Evolutionary conservation across 2,888 invertebrate species (phyloP).

Genomic region (Clistopyga incitator): DNA sequence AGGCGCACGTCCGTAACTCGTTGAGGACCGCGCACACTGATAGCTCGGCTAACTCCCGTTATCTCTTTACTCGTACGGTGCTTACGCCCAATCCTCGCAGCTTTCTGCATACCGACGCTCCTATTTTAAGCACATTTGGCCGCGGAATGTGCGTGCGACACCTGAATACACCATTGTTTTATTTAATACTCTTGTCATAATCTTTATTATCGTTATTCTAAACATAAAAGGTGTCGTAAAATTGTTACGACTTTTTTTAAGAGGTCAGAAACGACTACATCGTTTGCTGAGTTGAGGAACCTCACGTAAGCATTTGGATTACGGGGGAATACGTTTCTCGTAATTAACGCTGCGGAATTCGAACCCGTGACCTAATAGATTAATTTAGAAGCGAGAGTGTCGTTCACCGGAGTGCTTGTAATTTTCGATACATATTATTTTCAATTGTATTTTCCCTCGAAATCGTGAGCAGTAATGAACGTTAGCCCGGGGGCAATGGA

Average conservation of each 20-base stretch:
- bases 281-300: no score
- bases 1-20: not conserved
- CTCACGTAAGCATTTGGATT: no score
- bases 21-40: not conserved
- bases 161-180: not conserved
- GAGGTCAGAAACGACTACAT: no score
- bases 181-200: not conserved
- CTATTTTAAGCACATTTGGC: not conserved
- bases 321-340: not conserved
- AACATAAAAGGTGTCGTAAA: not conserved
- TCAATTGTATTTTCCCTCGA: slow-evolving; percentile 4
- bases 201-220: not conserved
- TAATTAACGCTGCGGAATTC: not conserved
- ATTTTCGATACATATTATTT: not conserved
- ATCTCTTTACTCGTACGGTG: not conserved
- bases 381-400: no score
- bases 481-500: slow-evolving; percentile 58
- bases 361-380: no score
- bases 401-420: no score
- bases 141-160: not conserved
- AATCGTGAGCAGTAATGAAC: slow-evolving; percentile 58
- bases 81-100: not conserved
- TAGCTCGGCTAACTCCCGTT: slow-evolving; percentile 1
- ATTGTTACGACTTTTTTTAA: not conserved
- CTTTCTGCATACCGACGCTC: not conserved